These are phyloP conservation scores for Chydorus sphaericus DNA, from an alignment of 2,888 invertebrate species.

Conservation along the genomic window DNA sequence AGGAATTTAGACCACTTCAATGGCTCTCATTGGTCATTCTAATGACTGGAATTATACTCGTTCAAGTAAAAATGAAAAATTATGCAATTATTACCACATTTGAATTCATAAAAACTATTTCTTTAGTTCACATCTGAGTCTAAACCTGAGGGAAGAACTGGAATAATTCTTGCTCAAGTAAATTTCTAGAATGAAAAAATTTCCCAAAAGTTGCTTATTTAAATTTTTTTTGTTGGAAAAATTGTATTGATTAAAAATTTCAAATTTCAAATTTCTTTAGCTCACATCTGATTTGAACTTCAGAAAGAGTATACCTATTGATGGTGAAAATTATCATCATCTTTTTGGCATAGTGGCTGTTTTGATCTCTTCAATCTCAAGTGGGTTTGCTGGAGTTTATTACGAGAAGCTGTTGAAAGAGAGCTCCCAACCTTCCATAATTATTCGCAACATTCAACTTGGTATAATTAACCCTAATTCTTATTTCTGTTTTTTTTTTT, in stretches of 20 bases:
- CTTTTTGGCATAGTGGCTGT: slow-evolving; percentile 32
- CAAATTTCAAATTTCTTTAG: neutral
- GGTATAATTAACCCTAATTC: slow-evolving; percentile 23
- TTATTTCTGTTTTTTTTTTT: slow-evolving; percentile 17
- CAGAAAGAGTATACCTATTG: neutral
- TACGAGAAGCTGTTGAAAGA: slow-evolving; percentile 38
- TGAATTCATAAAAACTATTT: neutral
- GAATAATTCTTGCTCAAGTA: too few species aligned
- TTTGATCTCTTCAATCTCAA: slow-evolving; percentile 33
- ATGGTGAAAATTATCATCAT: neutral
- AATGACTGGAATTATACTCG: slow-evolving; percentile 32
- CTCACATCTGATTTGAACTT: neutral
- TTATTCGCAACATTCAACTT: slow-evolving; percentile 36
- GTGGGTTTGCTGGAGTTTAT: slow-evolving; percentile 39
- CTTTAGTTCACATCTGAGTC: too few species aligned
- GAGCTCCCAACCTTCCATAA: slow-evolving; percentile 29
- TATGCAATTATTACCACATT: too few species aligned
- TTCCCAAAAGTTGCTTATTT: too few species aligned
- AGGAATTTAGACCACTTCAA: slow-evolving; percentile 24
- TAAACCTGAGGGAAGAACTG: too few species aligned
- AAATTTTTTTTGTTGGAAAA: neutral
- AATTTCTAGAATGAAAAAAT: too few species aligned
- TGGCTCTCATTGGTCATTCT: slow-evolving; percentile 35
- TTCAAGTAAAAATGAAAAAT: slow-evolving; percentile 29
- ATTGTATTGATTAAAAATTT: neutral